A percentile compares a stretch with the other conserved stretches of the same genome.
Conservation (phyloP, 2,888 invertebrate genomes). For the Celastrina argiolus region DNA sequence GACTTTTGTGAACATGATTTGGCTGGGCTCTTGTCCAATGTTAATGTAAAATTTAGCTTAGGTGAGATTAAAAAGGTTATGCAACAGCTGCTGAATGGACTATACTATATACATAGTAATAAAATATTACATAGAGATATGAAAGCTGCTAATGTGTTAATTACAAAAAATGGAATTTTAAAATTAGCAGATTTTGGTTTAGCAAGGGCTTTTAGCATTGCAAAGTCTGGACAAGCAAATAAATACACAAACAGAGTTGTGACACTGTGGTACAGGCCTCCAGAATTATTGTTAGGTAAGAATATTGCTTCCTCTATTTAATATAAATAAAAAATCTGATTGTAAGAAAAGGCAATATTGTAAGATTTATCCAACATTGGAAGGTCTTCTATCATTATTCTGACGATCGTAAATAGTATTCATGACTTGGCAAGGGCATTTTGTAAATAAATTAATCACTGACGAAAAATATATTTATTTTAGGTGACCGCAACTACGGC, state of each 20-base stretch:
- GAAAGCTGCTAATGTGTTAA: slow-evolving; percentile 99
- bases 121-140: slow-evolving; percentile 97
- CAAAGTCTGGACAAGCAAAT: slow-evolving; percentile 86
- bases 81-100: slow-evolving; percentile 84
- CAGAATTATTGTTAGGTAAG: slow-evolving; percentile 72
- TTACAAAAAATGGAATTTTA: slow-evolving; percentile 95
- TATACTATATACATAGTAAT: slow-evolving; percentile 97
- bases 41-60: slow-evolving; percentile 95
- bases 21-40: slow-evolving; percentile 95
- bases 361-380: too few species aligned
- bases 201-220: slow-evolving; percentile 94
- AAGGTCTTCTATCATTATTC: too few species aligned
- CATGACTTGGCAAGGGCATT: too few species aligned
- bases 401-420: too few species aligned
- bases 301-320: slow-evolving; percentile 5
- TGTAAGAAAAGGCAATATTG: too few species aligned
- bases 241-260: slow-evolving; percentile 99
- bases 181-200: slow-evolving; percentile 99
- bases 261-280: slow-evolving; percentile 94
- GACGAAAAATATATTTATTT: slow-evolving; percentile 44
- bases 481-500: slow-evolving; percentile 94
- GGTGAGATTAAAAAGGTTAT: slow-evolving; percentile 96
- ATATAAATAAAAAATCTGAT: too few species aligned
- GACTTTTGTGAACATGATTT: slow-evolving; percentile 99
- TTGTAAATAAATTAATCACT: too few species aligned